Percentiles rank a stretch among this genome's conserved stretches.
Conservation (phyloP, 2,797 vertebrate species). For the Siniperca obscura region DNA sequence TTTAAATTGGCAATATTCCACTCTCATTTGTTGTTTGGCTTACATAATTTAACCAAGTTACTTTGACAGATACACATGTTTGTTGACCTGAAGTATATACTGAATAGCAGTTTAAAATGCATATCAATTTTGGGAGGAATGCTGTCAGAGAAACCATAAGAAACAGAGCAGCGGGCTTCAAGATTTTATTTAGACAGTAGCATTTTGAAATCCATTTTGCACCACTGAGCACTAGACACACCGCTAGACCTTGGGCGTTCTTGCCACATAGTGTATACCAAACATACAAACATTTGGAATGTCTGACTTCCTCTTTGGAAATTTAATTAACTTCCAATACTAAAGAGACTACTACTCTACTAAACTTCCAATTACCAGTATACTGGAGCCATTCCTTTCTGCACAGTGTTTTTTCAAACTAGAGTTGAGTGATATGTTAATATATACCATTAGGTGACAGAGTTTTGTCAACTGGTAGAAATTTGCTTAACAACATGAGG, state of each 20-base stretch:
- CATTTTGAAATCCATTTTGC: neutral
- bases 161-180: neutral
- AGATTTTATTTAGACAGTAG: neutral
- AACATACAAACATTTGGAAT: neutral
- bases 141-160: neutral
- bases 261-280: neutral
- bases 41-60: constrained; percentile 11
- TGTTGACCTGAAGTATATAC: constrained; percentile 3
- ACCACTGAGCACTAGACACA: neutral
- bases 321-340: neutral
- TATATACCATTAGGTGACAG: no score
- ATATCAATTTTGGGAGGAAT: neutral
- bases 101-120: neutral
- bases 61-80: constrained; percentile 24
- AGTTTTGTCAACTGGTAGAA: neutral
- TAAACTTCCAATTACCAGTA: neutral
- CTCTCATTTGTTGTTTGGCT: constrained; percentile 23
- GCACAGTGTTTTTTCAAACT: neutral
- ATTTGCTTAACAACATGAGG: neutral
- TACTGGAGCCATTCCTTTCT: neutral
- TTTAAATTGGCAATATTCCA: constrained; percentile 12
- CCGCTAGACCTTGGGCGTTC: neutral
- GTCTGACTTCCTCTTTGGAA: neutral
- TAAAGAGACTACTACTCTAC: no score
- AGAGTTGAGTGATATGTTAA: neutral